These are phyloP conservation scores for Notamacropus eugenii DNA, from an alignment of 2,797 vertebrate species.

Conservation along the genomic window DNA sequence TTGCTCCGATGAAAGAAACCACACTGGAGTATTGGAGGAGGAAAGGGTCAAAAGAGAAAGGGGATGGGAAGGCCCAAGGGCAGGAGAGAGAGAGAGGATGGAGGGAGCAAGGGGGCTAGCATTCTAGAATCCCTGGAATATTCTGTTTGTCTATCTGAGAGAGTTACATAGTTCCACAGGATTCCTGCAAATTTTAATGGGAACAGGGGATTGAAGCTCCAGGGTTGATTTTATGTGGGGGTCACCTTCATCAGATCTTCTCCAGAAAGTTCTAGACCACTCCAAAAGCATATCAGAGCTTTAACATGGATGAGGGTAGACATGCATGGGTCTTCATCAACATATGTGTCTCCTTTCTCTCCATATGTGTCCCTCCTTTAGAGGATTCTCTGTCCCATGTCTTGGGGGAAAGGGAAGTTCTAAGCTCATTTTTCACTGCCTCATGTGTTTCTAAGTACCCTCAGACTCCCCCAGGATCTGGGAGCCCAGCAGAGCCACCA, in stretches of 20 bases:
- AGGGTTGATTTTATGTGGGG: not conserved
- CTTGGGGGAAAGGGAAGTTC: not conserved
- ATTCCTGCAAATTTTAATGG: not conserved
- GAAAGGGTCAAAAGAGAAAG: conserved; percentile 66
- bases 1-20: conserved; percentile 94
- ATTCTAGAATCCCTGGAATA: not conserved
- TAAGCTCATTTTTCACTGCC: not conserved
- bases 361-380: too few relatives aligned
- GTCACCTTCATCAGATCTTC: not conserved
- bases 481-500: not conserved
- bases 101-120: not conserved
- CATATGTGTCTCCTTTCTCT: not conserved
- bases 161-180: not conserved
- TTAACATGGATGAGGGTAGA: not conserved
- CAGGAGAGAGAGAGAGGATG: conserved; percentile 10
- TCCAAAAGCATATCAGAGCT: not conserved
- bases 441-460: not conserved
- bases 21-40: conserved; percentile 86
- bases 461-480: not conserved
- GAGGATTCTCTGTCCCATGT: not conserved
- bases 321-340: not conserved
- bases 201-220: not conserved
- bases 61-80: conserved; percentile 42
- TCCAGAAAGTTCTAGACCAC: not conserved
- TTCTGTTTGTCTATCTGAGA: not conserved